These are phyloP conservation scores for Anhinga anhinga DNA, from an alignment of 2,113 vertebrate genomes.

Conservation along the genomic window DNA sequence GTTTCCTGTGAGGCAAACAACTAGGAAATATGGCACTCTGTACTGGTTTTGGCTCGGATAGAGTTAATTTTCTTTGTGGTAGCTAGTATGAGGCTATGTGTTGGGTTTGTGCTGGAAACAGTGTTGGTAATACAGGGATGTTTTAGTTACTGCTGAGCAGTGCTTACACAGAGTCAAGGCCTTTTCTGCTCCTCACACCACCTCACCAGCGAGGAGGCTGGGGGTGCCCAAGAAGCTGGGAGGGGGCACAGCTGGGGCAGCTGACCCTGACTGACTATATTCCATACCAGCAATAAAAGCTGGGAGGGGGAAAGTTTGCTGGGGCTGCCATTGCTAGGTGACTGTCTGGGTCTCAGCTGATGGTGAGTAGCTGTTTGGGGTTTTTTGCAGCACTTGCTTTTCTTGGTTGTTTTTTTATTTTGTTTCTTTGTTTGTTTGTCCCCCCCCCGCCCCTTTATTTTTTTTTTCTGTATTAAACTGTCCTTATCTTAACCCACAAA, in stretches of 20 bases:
- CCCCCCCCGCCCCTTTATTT: accelerated
- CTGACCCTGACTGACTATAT: background rate
- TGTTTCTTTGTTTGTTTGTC: no score
- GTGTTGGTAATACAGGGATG: accelerated
- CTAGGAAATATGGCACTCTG: background rate
- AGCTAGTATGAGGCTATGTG: background rate
- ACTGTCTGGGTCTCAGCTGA: background rate
- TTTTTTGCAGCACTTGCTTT: background rate
- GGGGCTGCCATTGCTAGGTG: background rate
- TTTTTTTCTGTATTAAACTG: background rate
- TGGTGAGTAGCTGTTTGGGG: accelerated
- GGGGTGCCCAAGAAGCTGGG: no score
- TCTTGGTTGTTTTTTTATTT: no score
- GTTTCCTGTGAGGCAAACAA: background rate
- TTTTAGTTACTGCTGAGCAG: background rate
- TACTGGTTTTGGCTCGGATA: background rate
- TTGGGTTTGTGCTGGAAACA: background rate
- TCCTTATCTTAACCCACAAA: background rate
- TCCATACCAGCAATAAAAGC: background rate
- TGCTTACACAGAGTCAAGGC: accelerated
- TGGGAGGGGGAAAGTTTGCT: background rate
- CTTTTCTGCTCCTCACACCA: background rate
- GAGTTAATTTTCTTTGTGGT: background rate
- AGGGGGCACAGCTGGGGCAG: background rate
- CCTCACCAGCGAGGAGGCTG: background rate